phyloP scores from a whole-genome alignment of 2,113 vertebrate genomes.

The Mesoclemmys tuberculata region DNA sequence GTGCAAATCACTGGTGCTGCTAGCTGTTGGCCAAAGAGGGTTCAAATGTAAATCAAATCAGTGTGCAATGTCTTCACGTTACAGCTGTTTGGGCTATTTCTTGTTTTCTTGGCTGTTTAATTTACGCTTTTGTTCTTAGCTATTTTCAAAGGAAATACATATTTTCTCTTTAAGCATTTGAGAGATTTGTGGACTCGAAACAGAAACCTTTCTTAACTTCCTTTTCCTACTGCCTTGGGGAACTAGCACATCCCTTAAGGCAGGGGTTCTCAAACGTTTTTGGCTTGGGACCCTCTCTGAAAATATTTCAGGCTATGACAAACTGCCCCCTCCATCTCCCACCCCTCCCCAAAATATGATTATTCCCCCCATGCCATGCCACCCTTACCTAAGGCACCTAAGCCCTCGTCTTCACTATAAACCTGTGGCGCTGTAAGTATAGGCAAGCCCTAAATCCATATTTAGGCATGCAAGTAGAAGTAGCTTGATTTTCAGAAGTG shows the following conservation, averaged over 20 bases:
- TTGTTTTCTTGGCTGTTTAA: conserved; percentile 29
- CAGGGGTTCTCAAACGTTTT: too few relatives aligned
- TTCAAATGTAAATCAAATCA: background rate
- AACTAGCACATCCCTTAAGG: conserved; percentile 54
- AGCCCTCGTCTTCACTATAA: too few relatives aligned
- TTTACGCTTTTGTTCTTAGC: conserved; percentile 7
- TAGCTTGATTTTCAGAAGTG: background rate
- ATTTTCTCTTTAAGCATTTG: background rate
- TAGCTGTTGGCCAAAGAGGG: background rate
- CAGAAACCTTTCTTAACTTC: conserved; percentile 53
- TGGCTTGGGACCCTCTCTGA: too few relatives aligned
- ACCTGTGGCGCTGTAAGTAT: background rate
- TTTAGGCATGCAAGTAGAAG: background rate
- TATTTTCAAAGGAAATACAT: background rate
- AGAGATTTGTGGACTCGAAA: conserved; percentile 41
- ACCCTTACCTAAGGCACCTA: too few relatives aligned
- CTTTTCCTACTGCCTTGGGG: background rate
- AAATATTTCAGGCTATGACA: too few relatives aligned
- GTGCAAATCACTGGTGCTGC: fast-evolving
- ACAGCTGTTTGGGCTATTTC: background rate
- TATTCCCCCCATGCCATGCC: too few relatives aligned
- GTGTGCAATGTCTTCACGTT: background rate
- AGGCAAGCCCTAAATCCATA: background rate
- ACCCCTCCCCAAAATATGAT: too few relatives aligned
- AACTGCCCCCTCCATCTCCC: too few relatives aligned